Evolutionary conservation across 2,888 invertebrate genomes (phyloP).

Genomic region (Diaperis boleti): DNA sequence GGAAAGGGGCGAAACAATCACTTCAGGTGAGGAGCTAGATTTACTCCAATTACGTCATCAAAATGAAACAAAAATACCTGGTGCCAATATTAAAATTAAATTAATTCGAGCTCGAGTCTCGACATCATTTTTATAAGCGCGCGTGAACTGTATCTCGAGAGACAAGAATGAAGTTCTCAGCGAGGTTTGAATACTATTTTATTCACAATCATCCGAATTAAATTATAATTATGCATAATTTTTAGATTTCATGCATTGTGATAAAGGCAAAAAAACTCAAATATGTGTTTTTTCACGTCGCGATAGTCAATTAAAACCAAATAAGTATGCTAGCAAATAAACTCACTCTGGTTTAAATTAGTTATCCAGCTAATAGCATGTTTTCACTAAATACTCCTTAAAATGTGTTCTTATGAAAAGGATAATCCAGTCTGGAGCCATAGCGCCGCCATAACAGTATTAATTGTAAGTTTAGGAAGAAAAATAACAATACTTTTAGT

Average conservation of each 20-base stretch:
- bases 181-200: no score
- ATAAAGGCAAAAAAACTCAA: no score
- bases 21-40: conserved; percentile 26
- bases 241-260: conserved; percentile 19
- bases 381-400: conserved; percentile 22
- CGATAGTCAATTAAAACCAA: conserved; percentile 19
- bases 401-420: conserved; percentile 4
- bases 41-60: conserved; percentile 24
- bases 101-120: no score
- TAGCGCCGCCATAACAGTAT: conserved; percentile 7
- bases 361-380: no score
- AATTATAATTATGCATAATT: conserved; percentile 17
- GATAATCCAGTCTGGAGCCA: not conserved
- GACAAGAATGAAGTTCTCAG: no score
- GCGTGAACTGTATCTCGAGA: conserved; percentile 26
- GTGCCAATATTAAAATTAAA: not conserved
- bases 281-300: conserved; percentile 3
- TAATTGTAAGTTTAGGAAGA: no score
- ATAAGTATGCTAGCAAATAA: conserved; percentile 10
- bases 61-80: conserved; percentile 19
- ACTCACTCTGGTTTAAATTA: conserved; percentile 6
- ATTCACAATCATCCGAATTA: no score
- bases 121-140: no score
- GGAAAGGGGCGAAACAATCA: conserved; percentile 32
- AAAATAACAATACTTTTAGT: no score